Base-by-base conservation (phyloP, 2,888 invertebrate genomes). In the Acronicta psi region DNA sequence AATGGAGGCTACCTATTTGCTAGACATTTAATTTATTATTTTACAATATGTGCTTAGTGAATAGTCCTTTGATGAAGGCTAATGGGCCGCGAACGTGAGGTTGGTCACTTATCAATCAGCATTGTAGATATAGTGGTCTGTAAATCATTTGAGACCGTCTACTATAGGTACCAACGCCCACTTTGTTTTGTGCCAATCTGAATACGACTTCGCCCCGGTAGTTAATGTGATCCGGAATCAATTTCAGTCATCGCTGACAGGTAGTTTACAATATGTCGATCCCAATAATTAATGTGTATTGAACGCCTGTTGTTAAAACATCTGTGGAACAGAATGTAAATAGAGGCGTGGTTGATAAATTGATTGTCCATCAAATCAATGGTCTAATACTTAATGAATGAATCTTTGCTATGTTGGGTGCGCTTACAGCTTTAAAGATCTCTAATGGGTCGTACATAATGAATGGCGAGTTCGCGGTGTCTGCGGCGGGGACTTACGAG, bases 381-480 rank as follows among this genome's bases (percentile, higher is more conserved):
- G 55, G 29, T 17, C 20, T 34, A 36, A 58, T 25, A 47, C 56
- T 50, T 44, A 41, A 45, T 17, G 25, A 52, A 53, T 50, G 43
- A 70, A 65, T 55, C 17, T 62, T 71, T 71, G 54, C 56, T n/a
- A 59, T 59, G 16, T 63, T 49, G 54, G 60, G 54, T 67, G 70
- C 85, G 78, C 93, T 94, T 47, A 20, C 88, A 98, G 98, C 98
- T 62, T 90, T 98, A 80, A 96, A 96, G 82, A 95, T 96, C 76
- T 92, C 95, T 49, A 96, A 97, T 84, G 97, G 97, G 37, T 95
- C 96, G 36, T 97, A 96, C 83, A 95, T 98, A 71, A 95, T 98
- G 80, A 98, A 98, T 84, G 98, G 98, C 1, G 97, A 98, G 81
- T 97, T 97, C 92, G 95, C 96, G 53, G 95, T 96, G 53, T 97